These are phyloP conservation scores for Piprites chloris DNA, from an alignment of 2,113 vertebrate species.

Conservation along the genomic window DNA sequence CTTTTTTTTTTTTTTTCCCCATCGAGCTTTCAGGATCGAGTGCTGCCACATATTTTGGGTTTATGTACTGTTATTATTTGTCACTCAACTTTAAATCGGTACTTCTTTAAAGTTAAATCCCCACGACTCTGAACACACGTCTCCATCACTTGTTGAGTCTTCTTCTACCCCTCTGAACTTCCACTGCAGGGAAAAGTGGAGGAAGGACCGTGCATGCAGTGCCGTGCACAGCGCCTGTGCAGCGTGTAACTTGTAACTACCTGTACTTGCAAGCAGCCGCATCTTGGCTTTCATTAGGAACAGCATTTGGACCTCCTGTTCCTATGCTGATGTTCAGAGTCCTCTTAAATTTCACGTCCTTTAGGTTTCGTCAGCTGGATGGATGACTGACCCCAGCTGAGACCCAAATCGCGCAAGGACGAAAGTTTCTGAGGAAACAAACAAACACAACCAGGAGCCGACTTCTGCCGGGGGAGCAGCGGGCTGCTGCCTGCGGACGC, in stretches of 20 bases:
- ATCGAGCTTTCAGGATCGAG: not conserved
- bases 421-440: not conserved
- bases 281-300: not conserved
- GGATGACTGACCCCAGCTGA: not conserved
- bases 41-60: not conserved
- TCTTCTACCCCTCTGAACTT: not conserved
- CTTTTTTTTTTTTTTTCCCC: not conserved
- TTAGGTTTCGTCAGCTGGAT: not conserved
- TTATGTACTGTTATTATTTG: not conserved
- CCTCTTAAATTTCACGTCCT: not conserved
- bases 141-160: not conserved
- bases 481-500: not conserved
- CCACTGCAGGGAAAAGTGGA: rapidly evolving
- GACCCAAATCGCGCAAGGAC: not conserved
- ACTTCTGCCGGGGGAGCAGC: not conserved
- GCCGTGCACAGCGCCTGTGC: not conserved
- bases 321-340: not conserved
- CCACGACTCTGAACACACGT: not conserved
- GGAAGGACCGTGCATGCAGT: not conserved
- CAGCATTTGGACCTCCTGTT: not conserved
- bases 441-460: not conserved
- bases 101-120: not conserved
- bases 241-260: not conserved
- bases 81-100: not conserved
- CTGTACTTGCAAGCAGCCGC: not conserved